Percentiles rank a stretch among this genome's conserved stretches.
phyloP scores from a whole-genome alignment of 2,113 vertebrate genomes.

The Pedetes capensis region DNA sequence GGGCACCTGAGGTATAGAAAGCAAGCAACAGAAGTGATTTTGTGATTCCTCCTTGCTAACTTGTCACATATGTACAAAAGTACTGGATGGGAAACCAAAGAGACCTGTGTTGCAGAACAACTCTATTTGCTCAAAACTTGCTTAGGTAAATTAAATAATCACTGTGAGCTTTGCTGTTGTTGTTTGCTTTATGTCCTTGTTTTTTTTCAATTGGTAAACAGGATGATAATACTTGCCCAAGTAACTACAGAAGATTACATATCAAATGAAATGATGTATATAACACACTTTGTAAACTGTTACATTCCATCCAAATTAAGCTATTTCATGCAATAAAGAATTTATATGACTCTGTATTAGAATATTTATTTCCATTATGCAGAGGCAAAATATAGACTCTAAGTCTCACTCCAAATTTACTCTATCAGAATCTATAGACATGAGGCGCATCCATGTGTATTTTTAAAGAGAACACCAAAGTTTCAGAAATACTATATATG shows the following conservation, averaged over 20 bases:
- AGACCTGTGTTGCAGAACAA: not conserved
- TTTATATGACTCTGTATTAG: not conserved
- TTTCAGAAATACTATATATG: conserved; percentile 13
- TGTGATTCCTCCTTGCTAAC: not conserved
- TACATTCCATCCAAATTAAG: conserved; percentile 1
- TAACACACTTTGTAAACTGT: conserved; percentile 8
- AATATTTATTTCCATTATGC: conserved; percentile 2
- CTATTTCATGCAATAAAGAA: not conserved
- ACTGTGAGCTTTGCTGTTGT: not conserved
- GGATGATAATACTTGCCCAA: not conserved
- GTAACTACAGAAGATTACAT: not conserved
- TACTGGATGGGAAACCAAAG: not conserved
- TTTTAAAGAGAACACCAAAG: not conserved
- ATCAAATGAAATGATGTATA: conserved; percentile 19
- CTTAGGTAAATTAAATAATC: not conserved
- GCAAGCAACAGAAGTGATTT: not conserved
- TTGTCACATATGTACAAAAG: conserved; percentile 17
- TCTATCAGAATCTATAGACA: conserved; percentile 5
- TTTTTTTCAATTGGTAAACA: conserved; percentile 8
- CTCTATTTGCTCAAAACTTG: conserved; percentile 13
- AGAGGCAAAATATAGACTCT: not conserved
- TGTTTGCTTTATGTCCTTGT: not conserved
- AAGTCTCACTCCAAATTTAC: not conserved
- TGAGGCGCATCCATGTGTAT: not conserved
- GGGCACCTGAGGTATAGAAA: conserved; percentile 4